Base-by-base conservation (phyloP, 2,113 vertebrate species). In the Morphnarchus princeps region DNA sequence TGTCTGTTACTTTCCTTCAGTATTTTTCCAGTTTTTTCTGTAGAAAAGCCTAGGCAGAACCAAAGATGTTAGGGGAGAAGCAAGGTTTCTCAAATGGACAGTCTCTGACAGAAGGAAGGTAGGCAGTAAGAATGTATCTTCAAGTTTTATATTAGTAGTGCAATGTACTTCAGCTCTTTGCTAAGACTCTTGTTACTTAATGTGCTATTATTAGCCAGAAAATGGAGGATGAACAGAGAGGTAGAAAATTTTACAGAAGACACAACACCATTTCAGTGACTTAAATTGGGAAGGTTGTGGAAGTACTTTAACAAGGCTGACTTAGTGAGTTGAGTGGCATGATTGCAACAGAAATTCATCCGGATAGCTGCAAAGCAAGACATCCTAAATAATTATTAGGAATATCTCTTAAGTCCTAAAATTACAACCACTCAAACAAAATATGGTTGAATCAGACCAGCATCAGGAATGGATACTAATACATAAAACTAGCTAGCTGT, bases 151-250 rank as follows among this genome's bases (percentile, higher is more conserved):
- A 61, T 72, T 72, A 72, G 45, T 47, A 65, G 21, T 66, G 20
- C 54, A 80, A 10, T 40, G n/a, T 65, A 65, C 40, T 88, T 93
- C 62, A 57, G 18, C 43, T 82, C 49, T 82, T 92, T 86, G 40
- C 52, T 79, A 67, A 69, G 38, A 55, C 17, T 80, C 0, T 0
- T 55, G 24, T 90, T 92, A 74, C 32, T 94, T 72, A 43, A 47
- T 61, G 49, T 95, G n/a, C 58, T 93, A n/a, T 92, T 95, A 65
- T 61, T 86, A 93, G n/a, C 13, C 38, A 77, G 63, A 73, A 95
- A 93, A 92, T 83, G 25, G 58, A 73, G 57, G 31, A 57, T 65
- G 43, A 82, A 82, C 0, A 2, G 69, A 84, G 69, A 89, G 40
- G 38, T 3, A 82, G 65, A 47, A 67, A 43, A 73, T 76, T 59